phyloP scores from a whole-genome alignment of 2,113 vertebrate species.

The Poicephalus meyeri region DNA sequence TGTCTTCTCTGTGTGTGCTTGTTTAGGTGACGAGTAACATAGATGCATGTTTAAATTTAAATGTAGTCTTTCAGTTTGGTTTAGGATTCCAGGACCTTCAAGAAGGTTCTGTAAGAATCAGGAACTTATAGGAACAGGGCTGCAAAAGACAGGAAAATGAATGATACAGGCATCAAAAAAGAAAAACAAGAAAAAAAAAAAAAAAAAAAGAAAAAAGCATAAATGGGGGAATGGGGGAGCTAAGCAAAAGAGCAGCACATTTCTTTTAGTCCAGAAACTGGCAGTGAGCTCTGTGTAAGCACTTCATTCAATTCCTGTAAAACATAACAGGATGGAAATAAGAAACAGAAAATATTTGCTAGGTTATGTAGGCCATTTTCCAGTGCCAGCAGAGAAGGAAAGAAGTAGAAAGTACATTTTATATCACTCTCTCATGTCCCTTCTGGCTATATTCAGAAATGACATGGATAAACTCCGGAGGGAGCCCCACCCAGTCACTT shows the following conservation, averaged over 20 bases:
- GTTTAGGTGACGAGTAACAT: neutral
- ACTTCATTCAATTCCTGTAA: neutral
- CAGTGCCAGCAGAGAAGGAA: neutral
- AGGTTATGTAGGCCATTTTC: neutral
- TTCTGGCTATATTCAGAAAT: neutral
- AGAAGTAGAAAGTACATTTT: neutral
- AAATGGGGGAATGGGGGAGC: neutral
- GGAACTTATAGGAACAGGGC: neutral
- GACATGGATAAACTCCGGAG: neutral
- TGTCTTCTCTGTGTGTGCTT: neutral
- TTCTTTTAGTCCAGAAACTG: neutral
- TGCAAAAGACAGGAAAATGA: neutral
- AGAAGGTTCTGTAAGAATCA: neutral
- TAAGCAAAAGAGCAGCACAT: neutral
- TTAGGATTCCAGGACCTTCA: neutral
- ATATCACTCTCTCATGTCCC: neutral
- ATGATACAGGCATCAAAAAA: neutral
- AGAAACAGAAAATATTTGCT: constrained; percentile 2
- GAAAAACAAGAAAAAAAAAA: no score
- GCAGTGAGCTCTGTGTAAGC: neutral
- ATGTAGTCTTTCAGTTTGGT: neutral
- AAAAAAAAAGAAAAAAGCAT: neutral
- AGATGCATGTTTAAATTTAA: neutral
- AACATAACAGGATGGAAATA: neutral
- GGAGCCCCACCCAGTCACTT: neutral